Percentiles rank a stretch among this genome's conserved stretches.
Evolutionary conservation across 1,140 invertebrate genomes (phyloP).

Genomic region (Euglossa dilemma): DNA sequence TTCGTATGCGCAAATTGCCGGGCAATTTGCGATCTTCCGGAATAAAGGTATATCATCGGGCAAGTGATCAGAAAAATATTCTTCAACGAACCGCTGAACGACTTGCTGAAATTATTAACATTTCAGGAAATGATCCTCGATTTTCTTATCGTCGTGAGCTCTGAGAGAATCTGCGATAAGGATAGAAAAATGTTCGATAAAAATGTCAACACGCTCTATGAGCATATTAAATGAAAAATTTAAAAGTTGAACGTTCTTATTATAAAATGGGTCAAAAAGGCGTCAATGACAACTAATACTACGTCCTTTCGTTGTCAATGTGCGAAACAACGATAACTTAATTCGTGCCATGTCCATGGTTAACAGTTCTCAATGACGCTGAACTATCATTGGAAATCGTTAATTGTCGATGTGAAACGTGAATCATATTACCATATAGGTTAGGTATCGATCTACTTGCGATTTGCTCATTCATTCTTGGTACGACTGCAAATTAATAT

Average conservation of each 20-base stretch:
- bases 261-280: background rate
- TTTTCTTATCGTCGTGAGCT: too few species aligned
- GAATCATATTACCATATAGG: conserved; percentile 1
- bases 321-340: conserved; percentile 15
- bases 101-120: background rate
- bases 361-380: conserved; percentile 39
- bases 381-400: conserved; percentile 28
- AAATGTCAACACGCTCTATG: too few species aligned
- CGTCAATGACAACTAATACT: background rate
- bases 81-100: too few species aligned
- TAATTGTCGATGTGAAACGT: conserved; percentile 1
- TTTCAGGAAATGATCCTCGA: background rate
- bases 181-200: too few species aligned
- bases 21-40: background rate
- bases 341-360: conserved; percentile 1
- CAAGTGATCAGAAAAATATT: too few species aligned
- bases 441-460: background rate
- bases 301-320: background rate
- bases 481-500: background rate
- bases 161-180: too few species aligned
- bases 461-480: background rate
- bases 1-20: background rate
- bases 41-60: background rate
- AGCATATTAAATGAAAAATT: too few species aligned
- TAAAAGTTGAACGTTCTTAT: background rate